These are phyloP conservation scores for Aselliscus stoliczkanus DNA, from an alignment of 2,797 vertebrate genomes.

Conservation along the genomic window DNA sequence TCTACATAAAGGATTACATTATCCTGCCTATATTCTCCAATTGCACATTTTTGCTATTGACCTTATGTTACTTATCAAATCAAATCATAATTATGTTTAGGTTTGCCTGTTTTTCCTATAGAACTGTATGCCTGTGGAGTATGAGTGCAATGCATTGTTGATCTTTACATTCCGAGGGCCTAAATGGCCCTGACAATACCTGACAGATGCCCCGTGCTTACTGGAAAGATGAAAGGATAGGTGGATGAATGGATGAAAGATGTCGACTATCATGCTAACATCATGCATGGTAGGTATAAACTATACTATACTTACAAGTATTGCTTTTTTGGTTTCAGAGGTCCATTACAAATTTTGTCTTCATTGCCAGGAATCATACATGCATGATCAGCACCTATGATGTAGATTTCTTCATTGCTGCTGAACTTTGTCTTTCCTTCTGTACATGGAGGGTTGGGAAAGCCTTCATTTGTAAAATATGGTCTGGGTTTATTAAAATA, in stretches of 20 bases:
- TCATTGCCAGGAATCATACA: conserved; percentile 87
- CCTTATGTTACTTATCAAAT: not conserved
- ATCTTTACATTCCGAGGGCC: not conserved
- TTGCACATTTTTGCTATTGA: not conserved
- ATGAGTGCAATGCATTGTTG: not conserved
- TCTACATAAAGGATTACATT: not conserved
- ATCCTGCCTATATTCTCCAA: not conserved
- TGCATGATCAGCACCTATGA: conserved; percentile 88
- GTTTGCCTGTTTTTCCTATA: not conserved
- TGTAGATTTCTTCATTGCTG: conserved; percentile 83
- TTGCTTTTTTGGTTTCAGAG: conserved; percentile 90
- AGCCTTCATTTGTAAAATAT: conserved; percentile 94
- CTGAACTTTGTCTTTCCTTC: conserved; percentile 73
- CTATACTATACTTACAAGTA: conserved; percentile 93
- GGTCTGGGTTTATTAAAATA: conserved; percentile 88
- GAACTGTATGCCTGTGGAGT: not conserved
- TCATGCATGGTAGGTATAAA: not conserved
- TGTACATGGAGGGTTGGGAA: conserved; percentile 89
- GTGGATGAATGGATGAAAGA: not conserved
- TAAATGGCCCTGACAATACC: not conserved
- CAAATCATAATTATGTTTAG: not conserved
- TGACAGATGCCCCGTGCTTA: not conserved
- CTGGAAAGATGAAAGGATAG: not conserved
- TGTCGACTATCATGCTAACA: not conserved
- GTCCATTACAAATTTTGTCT: conserved; percentile 92